These are phyloP conservation scores for Electrophaes corylata DNA, from an alignment of 2,888 invertebrate genomes.

Conservation along the genomic window DNA sequence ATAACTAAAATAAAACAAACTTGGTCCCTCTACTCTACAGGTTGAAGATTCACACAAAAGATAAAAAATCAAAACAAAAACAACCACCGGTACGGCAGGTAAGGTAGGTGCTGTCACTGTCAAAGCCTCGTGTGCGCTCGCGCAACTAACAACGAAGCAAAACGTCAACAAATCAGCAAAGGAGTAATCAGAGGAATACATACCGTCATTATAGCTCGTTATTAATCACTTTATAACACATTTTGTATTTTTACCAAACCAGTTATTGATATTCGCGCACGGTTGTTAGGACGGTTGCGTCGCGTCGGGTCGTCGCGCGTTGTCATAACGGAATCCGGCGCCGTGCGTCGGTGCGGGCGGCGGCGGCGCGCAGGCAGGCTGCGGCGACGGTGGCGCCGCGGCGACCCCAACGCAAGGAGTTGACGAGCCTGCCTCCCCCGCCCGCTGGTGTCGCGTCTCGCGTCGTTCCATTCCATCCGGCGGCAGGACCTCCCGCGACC, in stretches of 20 bases:
- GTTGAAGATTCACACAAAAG: background rate
- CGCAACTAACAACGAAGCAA: conserved; percentile 12
- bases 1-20: no score
- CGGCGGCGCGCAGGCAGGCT: conserved; percentile 38
- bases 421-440: conserved; percentile 47
- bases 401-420: conserved; percentile 56
- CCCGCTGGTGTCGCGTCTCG: conserved; percentile 7
- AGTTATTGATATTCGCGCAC: conserved; percentile 25
- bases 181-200: background rate
- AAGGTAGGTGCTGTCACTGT: conserved; percentile 54
- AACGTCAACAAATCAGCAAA: conserved; percentile 3
- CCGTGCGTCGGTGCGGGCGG: conserved; percentile 49
- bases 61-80: conserved; percentile 14
- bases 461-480: background rate
- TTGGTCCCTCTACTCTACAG: no score
- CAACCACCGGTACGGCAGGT: conserved; percentile 47
- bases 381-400: conserved; percentile 72
- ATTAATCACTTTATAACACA: conserved; percentile 18
- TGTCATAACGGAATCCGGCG: conserved; percentile 49
- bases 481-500: conserved; percentile 7
- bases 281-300: conserved; percentile 40
- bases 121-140: conserved; percentile 54
- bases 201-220: conserved; percentile 3
- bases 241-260: background rate
- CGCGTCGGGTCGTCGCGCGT: conserved; percentile 58